Evolutionary conservation across 37 sponge, comb jelly and placozoan species (phyloP), one percentile per base, ranked within the genome.

Genomic region (Eunapius fragilis): DNA sequence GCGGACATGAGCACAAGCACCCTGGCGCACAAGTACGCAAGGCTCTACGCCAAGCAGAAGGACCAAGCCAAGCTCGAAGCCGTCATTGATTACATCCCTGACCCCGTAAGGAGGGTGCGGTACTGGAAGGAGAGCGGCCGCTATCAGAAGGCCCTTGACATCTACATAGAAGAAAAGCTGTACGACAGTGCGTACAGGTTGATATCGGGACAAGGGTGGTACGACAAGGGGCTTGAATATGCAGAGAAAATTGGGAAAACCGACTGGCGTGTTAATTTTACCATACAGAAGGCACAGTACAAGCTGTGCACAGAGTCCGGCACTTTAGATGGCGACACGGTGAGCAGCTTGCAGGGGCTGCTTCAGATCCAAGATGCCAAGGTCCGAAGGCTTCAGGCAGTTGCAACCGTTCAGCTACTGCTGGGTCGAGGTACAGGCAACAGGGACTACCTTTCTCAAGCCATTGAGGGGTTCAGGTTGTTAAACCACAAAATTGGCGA

Each of bases 1-100:
- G 67, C 49, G 19, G 82, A 86, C 26, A 41, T 83, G 25, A 68
- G 58, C 5, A 69, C 86, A 2, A 49, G 70, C 45, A 74, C 86
- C 12, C 37, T 93, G 9, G 89, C 90, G 27, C 75, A 82, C 68
- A 37, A 37, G 26, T 87, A 81, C 77, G 93, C 93, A 37, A 87
- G 74, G 36, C 72, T 73, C n/a, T 89, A 87, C 68, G 75, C 74
- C 10, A 41, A 79, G 35, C 47, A 80, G 22, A 73, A 75, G 47
- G 90, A 93, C 31, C 49, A 82, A 22, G 32, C 31, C 27, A 77
- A 50, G 12, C 41, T 86, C 9, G 28, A 71, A 25, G 86, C 86
- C 48, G 82, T 86, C 24, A 37, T 91, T 37, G 28, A 72, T 50
- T 82, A 82, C 67, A 86, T 91, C 71, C 68, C 87, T 49, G 91